phyloP scores from a whole-genome alignment of 1,140 invertebrate species.

The Meloidogyne floridensis region DNA sequence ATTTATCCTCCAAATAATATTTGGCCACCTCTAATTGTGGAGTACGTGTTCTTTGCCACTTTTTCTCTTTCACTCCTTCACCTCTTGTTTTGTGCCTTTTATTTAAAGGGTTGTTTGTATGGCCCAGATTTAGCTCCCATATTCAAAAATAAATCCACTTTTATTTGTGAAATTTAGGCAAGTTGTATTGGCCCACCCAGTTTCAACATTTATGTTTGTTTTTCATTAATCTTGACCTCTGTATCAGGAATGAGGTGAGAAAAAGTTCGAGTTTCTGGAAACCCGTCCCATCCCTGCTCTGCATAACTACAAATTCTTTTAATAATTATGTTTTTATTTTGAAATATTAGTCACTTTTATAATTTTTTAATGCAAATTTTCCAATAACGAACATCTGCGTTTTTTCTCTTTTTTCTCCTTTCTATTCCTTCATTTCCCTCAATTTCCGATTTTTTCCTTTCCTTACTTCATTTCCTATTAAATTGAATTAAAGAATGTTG shows the following conservation, averaged over 20 bases:
- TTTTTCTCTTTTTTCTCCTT: neutral
- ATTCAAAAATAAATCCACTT: neutral
- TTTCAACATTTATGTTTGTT: too few species aligned
- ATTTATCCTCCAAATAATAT: neutral
- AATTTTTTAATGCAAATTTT: neutral
- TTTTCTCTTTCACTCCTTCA: neutral
- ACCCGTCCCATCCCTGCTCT: neutral
- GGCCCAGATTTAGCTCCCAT: neutral
- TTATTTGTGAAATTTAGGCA: too few species aligned
- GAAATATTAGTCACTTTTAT: neutral
- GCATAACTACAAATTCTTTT: too few species aligned
- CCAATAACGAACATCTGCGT: neutral
- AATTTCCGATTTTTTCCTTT: neutral
- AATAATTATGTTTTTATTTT: too few species aligned
- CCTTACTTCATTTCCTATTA: neutral
- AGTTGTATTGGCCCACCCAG: too few species aligned
- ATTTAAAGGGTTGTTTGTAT: neutral
- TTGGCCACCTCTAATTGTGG: neutral
- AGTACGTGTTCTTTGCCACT: neutral
- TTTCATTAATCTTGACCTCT: too few species aligned
- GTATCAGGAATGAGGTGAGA: too few species aligned
- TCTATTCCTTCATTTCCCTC: neutral
- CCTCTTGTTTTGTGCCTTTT: neutral
- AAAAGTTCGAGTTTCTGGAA: too few species aligned
- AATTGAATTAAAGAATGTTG: neutral